Base-by-base conservation (phyloP, 2,888 invertebrate species). In the Epicampocera succincta region DNA sequence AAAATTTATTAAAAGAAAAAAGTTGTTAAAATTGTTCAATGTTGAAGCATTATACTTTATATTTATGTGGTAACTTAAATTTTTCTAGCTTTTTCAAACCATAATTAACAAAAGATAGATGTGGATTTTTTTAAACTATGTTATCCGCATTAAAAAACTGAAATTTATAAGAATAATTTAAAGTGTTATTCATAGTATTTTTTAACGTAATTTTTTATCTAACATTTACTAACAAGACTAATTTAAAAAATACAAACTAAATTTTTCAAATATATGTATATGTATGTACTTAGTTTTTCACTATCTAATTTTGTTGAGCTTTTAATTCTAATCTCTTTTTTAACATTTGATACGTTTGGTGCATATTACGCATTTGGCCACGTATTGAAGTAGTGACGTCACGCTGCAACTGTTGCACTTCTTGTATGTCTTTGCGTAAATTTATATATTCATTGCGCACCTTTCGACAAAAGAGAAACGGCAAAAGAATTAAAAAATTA, bases 361-460 rank as follows among this genome's bases (percentile, higher is more conserved):
- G 95, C 89, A 96, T 91, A 77, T 86, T 86, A 76, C 87, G 87
- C 87, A 96, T 92, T 89, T 96, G 96, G 79, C 93, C 92, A 84
- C 95, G 94, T 83, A 96, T 93, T n/a, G 95, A 93, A 80, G 93
- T 93, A 44, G 95, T 95, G 85, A 96, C 93, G 91, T 96, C 95
- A 85, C 94, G 93, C 90, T 96, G 96, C 86, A 96, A 90, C 83
- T 95, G 95, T 88, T 96, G 96, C 84, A 96, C 95, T 87, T 96
- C 96, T 86, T 94, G 93, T 86, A 96, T 93, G 91, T 96, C 96
- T 88, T 94, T 94, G 42, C 95, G 93, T 71, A 96, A 92, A 87
- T 95, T 94, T 89, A 95, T 94, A 91, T 96, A 96, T 90, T 96
- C 96, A 83, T 94, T 94, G 54, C 95, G 95, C 83, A 95, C 95